These are phyloP conservation scores for Maccullochella peelii DNA, from an alignment of 2,113 vertebrate genomes.

Conservation along the genomic window DNA sequence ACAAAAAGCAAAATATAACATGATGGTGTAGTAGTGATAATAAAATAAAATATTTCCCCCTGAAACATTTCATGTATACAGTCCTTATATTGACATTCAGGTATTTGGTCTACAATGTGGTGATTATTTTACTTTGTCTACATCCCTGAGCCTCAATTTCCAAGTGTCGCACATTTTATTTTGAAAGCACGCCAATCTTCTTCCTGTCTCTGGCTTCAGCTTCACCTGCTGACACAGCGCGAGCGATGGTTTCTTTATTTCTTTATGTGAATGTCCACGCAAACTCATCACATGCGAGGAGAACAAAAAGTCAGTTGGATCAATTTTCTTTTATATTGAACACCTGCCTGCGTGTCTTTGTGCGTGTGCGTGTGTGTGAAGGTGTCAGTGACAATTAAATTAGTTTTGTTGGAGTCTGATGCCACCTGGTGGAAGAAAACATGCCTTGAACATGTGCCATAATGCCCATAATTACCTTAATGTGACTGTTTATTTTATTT, in stretches of 20 bases:
- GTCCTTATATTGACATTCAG: neutral
- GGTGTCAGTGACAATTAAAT: neutral
- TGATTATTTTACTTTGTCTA: neutral
- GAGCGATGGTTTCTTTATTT: neutral
- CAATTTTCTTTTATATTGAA: neutral
- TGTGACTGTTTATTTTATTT: neutral
- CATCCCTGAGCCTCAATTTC: neutral
- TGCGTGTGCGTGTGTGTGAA: neutral
- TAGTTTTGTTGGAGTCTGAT: conserved; percentile 34
- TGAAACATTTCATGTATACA: neutral
- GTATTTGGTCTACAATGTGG: neutral
- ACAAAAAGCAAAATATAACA: neutral
- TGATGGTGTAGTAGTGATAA: neutral
- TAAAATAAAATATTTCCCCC: neutral
- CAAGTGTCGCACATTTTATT: conserved; percentile 11
- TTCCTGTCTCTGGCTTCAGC: neutral
- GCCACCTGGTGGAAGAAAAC: conserved; percentile 40
- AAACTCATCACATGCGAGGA: neutral
- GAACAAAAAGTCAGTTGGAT: neutral
- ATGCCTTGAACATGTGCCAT: no score
- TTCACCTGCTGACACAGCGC: neutral
- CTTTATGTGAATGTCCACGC: neutral
- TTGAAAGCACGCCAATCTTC: neutral
- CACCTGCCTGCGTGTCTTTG: neutral
- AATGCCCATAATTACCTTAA: no score